Evolutionary conservation across 2,888 invertebrate genomes (phyloP), one percentile per base, ranked within the genome.

Genomic region (Ellobium chinense): DNA sequence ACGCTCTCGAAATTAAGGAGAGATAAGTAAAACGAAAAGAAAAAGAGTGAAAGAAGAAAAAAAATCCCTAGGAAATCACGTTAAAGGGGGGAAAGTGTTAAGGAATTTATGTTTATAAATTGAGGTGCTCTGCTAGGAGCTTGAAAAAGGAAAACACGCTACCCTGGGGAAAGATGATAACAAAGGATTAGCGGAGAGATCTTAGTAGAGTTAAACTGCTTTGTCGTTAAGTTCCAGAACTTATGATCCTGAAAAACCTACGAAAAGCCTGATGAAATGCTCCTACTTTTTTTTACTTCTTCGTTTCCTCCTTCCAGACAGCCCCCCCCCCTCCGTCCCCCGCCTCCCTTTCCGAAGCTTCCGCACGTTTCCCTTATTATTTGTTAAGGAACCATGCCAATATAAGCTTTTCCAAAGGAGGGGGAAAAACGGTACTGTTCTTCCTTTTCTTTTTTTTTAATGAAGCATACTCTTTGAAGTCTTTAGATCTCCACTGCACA

Each of bases 381-480:
- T 46, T 46, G 46, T 46, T 46, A 46, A 31, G 9, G 34, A 65
- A 65, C 21, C 9, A 2, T 34, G 65, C 39, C 39, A 46, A 24
- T n/a, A 39, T 27, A 36, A 14, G 68, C 68, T 37, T 34, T 24
- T n/a, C 24, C 2, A n/a, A n/a, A 7, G 27, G 24, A 21, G 21
- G 68, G n/a, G 37, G 39, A 68, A 68, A 9, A 39, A 60, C 5
- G 37, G 27, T 14, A n/a, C 18, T 2, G 24, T 3, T 14, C 18
- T 56, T 9, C 31, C 21, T 36, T 27, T 12, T 63, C 24, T 9
- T 12, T 24, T 24, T 31, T 29, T 63, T 12, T 46, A 63, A 46
- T 62, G 63, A 75, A 46, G 31, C 39, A 9, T n/a, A 29, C 29
- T 39, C 74, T 75, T 75, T 75, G 74, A 75, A 29, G 74, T 63